Base-by-base conservation (phyloP, 2,797 vertebrate species). In the Tachyglossus aculeatus region DNA sequence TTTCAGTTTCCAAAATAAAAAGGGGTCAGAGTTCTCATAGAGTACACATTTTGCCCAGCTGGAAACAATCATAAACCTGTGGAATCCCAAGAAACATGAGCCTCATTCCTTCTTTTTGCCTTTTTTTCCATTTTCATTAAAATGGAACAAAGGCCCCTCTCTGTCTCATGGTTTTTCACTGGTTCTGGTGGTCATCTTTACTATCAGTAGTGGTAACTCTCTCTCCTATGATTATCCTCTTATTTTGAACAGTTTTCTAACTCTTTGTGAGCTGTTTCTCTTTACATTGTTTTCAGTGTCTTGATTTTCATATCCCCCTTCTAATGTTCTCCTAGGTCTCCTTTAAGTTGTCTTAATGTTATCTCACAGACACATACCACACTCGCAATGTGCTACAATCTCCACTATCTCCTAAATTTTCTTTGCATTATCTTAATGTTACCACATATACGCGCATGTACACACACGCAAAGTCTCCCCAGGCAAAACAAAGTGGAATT, bases 361-460 rank as follows among this genome's bases (percentile, higher is more conserved):
- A 55, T 71, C 47, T 68, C 53, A 24, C 14, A 56, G 52, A 50
- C 62, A 74, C 40, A 74, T 60, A 51, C 48, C 5, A n/a, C 27
- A 37, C 25, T 48, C 18, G n/a, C n/a, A n/a, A n/a, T n/a, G n/a
- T n/a, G n/a, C n/a, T n/a, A n/a, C n/a, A n/a, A n/a, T n/a, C n/a
- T n/a, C n/a, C n/a, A n/a, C n/a, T n/a, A n/a, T n/a, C 39, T 53
- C 16, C 21, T 36, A 6, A 4, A 6, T 66, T 84, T 48, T 15
- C 34, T 50, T 18, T 4, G 12, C 44, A 10, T 39, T 43, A 53
- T 41, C 62, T 65, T 8, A 2, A 22, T 43, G n/a, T 38, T 77
- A 55, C 71, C 47, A 65, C 53, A 24, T 14, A 56, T 48, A 50
- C 62, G 71, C 38, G 71, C 60, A 51, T 52, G 52, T 53, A 33